A percentile compares a stretch with the other conserved stretches of the same genome.
phyloP scores from a whole-genome alignment of 2,797 vertebrate genomes.

The Artibeus lituratus region DNA sequence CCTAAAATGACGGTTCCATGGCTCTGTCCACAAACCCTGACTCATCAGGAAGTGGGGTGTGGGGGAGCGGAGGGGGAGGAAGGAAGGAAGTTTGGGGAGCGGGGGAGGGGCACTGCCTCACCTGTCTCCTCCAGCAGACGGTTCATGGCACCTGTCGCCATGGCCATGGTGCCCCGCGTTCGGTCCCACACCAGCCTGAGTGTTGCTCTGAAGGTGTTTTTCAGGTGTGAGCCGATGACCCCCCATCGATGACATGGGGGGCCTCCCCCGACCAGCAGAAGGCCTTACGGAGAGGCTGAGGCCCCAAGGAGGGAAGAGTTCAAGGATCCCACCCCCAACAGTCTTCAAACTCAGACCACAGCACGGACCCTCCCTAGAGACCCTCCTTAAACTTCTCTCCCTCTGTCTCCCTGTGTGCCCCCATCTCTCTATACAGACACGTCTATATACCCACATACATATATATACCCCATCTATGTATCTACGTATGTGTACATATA shows the following conservation, averaged over 20 bases:
- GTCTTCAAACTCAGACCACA: not conserved
- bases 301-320: not conserved
- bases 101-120: too few relatives aligned
- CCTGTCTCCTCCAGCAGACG: too few relatives aligned
- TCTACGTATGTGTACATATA: too few relatives aligned
- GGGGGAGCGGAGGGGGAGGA: rapidly evolving
- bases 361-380: not conserved
- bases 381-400: too few relatives aligned
- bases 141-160: too few relatives aligned
- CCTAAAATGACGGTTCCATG: not conserved
- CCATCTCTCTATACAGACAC: too few relatives aligned
- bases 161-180: rapidly evolving
- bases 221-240: too few relatives aligned
- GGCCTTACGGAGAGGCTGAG: rapidly evolving
- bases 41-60: constrained; percentile 2
- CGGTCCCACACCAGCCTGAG: not conserved
- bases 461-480: too few relatives aligned
- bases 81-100: rapidly evolving
- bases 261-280: not conserved
- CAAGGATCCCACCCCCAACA: not conserved
- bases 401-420: too few relatives aligned
- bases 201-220: not conserved
- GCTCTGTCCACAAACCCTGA: constrained; percentile 32
- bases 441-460: too few relatives aligned
- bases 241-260: rapidly evolving